Evolutionary conservation across 1,140 invertebrate genomes (phyloP), one percentile per base, ranked within the genome.

Genomic region (Matsumurasca onukii): DNA sequence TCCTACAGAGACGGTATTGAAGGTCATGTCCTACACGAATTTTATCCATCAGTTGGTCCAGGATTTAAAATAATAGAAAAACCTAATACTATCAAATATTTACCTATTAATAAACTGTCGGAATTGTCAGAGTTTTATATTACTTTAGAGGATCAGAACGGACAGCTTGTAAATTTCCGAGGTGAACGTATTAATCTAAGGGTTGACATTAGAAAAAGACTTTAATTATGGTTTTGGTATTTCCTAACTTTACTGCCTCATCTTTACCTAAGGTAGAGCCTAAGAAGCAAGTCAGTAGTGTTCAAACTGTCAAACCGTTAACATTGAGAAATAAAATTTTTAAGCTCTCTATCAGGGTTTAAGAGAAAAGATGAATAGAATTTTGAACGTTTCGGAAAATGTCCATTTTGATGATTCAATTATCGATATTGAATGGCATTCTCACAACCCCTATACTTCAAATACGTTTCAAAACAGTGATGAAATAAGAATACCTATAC

Each of bases 361-460:
- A 45, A 45, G 49, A 72, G 55, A 69, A 39, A 20, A 59, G 30
- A 39, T 24, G 30, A 75, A 72, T 51, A 67, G 67, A 65, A 74
- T 72, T 34, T 51, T 74, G 66, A 71, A 73, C 12, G 72, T 76
- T 62, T 66, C 55, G 49, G 67, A 62, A 20, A 45, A 69, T 24
- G 31, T 72, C 15, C 12, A 57, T 27, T 70, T 66, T 55, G 76
- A 77, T 67, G 73, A 77, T 55, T 73, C 72, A 15, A 75, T 79
- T 29, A 67, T 73, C n/a, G 76, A 77, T 65, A 75, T 71, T 69
- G 76, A 80, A 66, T 69, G 71, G 59, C 76, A 79, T 75, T 71
- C 72, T 34, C 74, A 78, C 70, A 69, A 75, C 71, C 76, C 77
- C n/a, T 79, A 78, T 68, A 65, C 71, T 27, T 71, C 73, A 45